Evolutionary conservation across 2,113 vertebrate species (phyloP).

Genomic region (Callipepla squamata): DNA sequence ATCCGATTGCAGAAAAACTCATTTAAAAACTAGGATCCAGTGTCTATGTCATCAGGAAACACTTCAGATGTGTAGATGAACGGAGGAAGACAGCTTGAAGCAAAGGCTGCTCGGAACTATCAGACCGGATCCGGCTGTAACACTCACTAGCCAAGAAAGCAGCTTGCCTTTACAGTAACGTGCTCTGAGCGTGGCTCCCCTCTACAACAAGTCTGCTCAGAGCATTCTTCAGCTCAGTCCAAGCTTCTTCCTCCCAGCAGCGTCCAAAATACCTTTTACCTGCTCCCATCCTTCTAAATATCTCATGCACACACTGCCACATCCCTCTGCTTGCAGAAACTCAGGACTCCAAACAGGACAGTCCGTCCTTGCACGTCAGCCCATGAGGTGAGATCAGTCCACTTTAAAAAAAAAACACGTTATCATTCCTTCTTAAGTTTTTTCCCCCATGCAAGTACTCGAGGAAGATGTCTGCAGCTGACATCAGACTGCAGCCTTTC

Average conservation of each 20-base stretch:
- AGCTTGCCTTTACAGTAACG: neutral
- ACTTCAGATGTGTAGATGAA: neutral
- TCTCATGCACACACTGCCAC: neutral
- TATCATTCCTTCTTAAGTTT: neutral
- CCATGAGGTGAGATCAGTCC: neutral
- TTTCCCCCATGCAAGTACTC: neutral
- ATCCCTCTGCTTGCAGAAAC: neutral
- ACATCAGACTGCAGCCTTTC: constrained; percentile 39
- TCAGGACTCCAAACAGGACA: fast-evolving
- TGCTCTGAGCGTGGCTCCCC: neutral
- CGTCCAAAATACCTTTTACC: neutral
- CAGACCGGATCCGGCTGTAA: neutral
- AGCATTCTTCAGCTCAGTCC: neutral
- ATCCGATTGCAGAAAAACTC: neutral
- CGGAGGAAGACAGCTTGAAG: constrained; percentile 8
- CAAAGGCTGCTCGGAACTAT: neutral
- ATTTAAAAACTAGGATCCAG: neutral
- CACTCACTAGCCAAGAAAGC: neutral
- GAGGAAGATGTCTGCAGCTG: neutral
- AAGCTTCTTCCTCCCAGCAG: neutral
- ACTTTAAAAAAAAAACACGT: neutral
- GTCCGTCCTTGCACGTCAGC: neutral
- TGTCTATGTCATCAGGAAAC: constrained; percentile 7
- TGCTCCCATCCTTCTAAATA: neutral
- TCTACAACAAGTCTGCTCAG: neutral